Evolutionary conservation across 2,113 vertebrate genomes (phyloP), one percentile per base, ranked within the genome.

Genomic region (Eolophus roseicapilla): DNA sequence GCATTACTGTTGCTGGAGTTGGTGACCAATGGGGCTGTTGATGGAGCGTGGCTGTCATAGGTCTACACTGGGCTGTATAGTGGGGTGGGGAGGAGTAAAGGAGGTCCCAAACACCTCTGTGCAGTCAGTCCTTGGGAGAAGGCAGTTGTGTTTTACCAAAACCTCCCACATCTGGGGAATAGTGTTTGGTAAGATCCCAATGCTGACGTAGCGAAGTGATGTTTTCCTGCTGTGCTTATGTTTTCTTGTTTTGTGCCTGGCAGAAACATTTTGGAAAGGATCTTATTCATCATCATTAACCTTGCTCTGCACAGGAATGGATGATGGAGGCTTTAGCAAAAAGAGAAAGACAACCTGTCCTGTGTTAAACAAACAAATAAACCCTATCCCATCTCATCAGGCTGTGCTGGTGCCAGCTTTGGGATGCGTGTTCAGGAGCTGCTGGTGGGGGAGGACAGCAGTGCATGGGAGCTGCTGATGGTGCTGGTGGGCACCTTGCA

Each of bases 351-450:
- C 82, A 82, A 9, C 55, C 43, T 82, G 55, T 71, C 64, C 24
- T 57, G 41, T 49, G 24, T 79, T 94, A 79, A 93, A 37, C 53
- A 81, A 93, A 63, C 82, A 37, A 64, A 37, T 68, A 23, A 78
- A 5, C 57, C 37, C 24, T 35, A 7, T 46, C 10, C 24, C 31
- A 31, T 37, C 4, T 39, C 13, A 6, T 46, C 60, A 37, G 69
- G 90, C 0, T 0, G 24, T 65, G 49, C 64, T 0, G 4, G 18
- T 4, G 2, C 44, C 46, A 35, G 60, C 49, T 62, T 31, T 4
- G 39, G 79, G 55, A 4, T 46, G 35, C 3, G 0, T 0, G 0
- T 76, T 49, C 1, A 8, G 75, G 41, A 82, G 27, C 43, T 0
- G 1, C 47, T 10, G 83, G 57, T 14, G 37, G 14, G 17, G 57